Conservation (phyloP, 2,797 vertebrate genomes). For the Tadarida brasiliensis region DNA sequence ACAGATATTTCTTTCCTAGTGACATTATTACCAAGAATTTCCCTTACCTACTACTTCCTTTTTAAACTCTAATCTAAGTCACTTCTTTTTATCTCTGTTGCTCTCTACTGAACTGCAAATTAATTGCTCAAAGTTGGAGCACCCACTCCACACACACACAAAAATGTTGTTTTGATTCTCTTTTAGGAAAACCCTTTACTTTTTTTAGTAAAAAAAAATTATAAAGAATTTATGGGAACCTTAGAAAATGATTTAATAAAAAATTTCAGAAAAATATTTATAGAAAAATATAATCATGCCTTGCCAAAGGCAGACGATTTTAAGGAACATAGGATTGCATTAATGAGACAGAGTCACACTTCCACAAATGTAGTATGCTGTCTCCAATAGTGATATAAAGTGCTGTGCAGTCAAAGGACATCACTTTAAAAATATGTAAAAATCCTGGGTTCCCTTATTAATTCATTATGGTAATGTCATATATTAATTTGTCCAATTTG, state of each 20-base stretch:
- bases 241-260: constrained; percentile 22
- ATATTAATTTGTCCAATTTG: constrained; percentile 17
- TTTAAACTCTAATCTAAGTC: not conserved
- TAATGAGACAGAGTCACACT: not conserved
- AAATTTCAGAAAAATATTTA: constrained; percentile 12
- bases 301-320: not conserved
- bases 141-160: not conserved
- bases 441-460: not conserved
- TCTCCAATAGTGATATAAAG: not conserved
- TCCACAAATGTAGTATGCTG: not conserved
- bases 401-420: not conserved
- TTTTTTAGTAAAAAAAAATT: constrained; percentile 11
- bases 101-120: not conserved
- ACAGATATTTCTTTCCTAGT: not conserved
- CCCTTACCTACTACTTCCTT: constrained; percentile 5
- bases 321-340: not conserved
- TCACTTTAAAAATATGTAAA: not conserved
- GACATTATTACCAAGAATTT: not conserved
- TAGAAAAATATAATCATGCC: not conserved
- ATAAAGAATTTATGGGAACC: not conserved
- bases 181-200: not conserved
- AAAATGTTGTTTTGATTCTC: not conserved
- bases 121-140: not conserved
- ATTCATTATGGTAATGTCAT: not conserved
- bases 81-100: not conserved